Conservation (phyloP, 2,113 vertebrate genomes). For the Orycteropus afer region DNA sequence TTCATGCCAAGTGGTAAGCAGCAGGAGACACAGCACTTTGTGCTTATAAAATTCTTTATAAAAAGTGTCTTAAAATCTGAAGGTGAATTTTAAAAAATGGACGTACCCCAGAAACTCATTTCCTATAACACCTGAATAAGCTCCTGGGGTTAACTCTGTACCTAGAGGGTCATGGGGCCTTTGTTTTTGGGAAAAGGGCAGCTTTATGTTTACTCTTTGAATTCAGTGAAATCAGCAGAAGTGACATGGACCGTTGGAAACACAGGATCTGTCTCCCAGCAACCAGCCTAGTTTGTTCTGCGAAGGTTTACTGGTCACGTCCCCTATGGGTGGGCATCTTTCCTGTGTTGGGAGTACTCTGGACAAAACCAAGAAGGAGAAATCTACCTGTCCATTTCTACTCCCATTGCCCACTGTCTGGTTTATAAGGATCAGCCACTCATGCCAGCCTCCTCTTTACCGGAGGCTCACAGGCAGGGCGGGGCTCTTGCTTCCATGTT, state of each 20-base stretch:
- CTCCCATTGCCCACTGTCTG: too few species aligned
- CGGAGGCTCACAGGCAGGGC: neutral
- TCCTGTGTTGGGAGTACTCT: rapidly evolving
- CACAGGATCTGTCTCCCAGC: neutral
- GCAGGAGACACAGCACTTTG: rapidly evolving
- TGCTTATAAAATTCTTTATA: neutral
- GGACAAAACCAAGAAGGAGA: neutral
- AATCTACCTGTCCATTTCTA: neutral
- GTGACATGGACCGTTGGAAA: rapidly evolving
- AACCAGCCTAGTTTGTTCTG: neutral
- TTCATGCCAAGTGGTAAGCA: neutral
- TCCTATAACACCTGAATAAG: neutral
- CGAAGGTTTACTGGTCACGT: rapidly evolving
- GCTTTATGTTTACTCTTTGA: neutral
- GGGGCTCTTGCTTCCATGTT: rapidly evolving
- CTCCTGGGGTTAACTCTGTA: neutral
- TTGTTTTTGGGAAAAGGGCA: rapidly evolving
- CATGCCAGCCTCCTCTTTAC: neutral
- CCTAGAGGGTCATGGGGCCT: neutral
- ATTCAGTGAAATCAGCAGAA: neutral
- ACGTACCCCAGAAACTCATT: neutral
- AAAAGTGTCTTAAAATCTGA: neutral
- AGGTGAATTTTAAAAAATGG: neutral
- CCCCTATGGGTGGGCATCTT: neutral
- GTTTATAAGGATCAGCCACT: rapidly evolving